A percentile compares a stretch with the other conserved stretches of the same genome.
Evolutionary conservation across 37 sponge, comb jelly and placozoan genomes (phyloP).

Genomic region (Aplysina aerophoba): DNA sequence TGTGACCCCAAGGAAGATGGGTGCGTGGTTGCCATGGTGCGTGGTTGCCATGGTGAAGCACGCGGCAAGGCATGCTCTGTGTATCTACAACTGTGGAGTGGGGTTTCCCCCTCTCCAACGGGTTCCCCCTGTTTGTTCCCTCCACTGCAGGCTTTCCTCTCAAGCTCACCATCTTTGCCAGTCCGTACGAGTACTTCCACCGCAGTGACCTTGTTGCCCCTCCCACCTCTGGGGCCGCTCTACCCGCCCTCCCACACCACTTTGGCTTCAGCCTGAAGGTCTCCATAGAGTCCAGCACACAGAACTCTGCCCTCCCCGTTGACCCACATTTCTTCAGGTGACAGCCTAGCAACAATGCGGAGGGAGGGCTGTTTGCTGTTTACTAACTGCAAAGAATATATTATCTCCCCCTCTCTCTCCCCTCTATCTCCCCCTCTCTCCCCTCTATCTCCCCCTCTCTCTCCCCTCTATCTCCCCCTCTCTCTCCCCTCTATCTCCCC

Average conservation of each 20-base stretch:
- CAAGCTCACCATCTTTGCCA: slow-evolving; percentile 57
- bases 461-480: background rate
- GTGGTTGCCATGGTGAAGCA: background rate
- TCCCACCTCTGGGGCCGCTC: background rate
- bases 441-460: background rate
- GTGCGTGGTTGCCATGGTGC: background rate
- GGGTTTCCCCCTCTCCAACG: no score
- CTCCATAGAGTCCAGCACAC: slow-evolving; percentile 33
- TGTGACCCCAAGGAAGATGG: slow-evolving; percentile 19
- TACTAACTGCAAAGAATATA: no score
- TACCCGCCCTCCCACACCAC: background rate
- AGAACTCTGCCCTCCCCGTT: slow-evolving; percentile 41
- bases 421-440: background rate
- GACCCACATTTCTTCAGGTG: slow-evolving; percentile 61
- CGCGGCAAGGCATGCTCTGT: background rate
- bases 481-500: background rate
- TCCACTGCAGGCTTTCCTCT: slow-evolving; percentile 50
- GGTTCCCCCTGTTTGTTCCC: background rate
- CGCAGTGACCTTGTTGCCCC: background rate
- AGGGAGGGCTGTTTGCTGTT: no score
- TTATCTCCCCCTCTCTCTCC: no score
- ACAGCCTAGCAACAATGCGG: slow-evolving; percentile 6
- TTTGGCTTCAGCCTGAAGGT: slow-evolving; percentile 51
- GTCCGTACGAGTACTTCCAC: slow-evolving; percentile 52
- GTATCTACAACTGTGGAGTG: no score